Conservation (phyloP, 2,797 vertebrate genomes). For the Synanceia verrucosa region DNA sequence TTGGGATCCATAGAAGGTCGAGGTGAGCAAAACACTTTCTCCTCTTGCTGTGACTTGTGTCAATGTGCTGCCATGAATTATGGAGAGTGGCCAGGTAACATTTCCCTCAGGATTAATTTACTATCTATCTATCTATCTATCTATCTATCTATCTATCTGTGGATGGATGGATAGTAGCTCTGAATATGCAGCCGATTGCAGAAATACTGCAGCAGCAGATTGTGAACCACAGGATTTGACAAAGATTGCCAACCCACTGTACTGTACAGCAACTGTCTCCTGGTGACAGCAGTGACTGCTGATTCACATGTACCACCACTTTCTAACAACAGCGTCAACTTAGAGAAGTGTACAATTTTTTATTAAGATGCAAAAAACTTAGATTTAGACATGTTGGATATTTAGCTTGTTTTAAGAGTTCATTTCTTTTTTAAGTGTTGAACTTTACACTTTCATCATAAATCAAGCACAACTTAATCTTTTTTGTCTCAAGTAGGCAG, state of each 20-base stretch:
- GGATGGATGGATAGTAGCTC: neutral
- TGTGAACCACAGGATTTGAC: constrained; percentile 38
- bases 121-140: no score
- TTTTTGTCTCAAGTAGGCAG: no score
- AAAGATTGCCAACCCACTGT: constrained; percentile 17
- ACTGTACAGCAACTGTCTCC: constrained; percentile 28
- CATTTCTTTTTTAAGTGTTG: no score
- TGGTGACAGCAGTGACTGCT: constrained; percentile 26
- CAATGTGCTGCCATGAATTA: constrained; percentile 11
- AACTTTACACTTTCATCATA: no score
- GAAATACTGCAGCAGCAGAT: constrained; percentile 20
- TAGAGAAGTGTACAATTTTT: constrained; percentile 41
- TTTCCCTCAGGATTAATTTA: constrained; percentile 15
- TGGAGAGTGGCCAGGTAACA: neutral
- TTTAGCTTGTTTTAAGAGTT: no score
- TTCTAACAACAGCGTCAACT: constrained; percentile 31
- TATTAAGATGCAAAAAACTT: no score
- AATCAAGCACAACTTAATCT: no score
- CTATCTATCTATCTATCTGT: no score
- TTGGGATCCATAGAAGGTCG: constrained; percentile 27
- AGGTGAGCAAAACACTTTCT: constrained; percentile 27
- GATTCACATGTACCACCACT: constrained; percentile 35
- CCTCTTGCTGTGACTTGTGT: neutral
- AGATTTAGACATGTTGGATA: no score
- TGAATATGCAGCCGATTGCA: neutral